Percentiles rank a stretch among this genome's conserved stretches.
phyloP scores from a whole-genome alignment of 2,888 invertebrate species.

The Augiades crinisus region DNA sequence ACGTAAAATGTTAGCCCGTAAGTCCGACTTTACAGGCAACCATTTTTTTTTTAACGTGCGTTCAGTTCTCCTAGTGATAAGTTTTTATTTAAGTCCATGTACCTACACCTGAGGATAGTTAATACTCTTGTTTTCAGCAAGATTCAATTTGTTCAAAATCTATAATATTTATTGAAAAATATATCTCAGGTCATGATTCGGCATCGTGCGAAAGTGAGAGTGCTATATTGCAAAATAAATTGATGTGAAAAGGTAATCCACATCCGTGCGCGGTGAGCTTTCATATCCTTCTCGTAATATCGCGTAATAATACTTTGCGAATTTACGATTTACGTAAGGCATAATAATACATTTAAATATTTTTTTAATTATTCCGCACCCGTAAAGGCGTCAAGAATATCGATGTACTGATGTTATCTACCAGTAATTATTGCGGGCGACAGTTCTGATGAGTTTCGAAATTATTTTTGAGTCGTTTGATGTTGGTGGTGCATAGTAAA shows the following conservation, averaged over 20 bases:
- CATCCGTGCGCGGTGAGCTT: conserved; percentile 13
- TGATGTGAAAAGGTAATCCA: conserved; percentile 9
- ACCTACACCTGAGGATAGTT: no score
- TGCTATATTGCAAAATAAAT: conserved; percentile 12
- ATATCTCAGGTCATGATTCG: conserved; percentile 1
- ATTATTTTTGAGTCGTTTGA: background rate
- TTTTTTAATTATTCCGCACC: background rate
- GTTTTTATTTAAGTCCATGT: no score
- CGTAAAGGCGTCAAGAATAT: background rate
- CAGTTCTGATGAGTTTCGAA: background rate
- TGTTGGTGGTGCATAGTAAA: background rate
- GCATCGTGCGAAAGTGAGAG: conserved; percentile 11
- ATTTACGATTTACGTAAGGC: background rate
- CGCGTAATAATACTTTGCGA: background rate
- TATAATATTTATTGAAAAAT: conserved; percentile 14
- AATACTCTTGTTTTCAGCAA: no score
- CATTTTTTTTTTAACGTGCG: no score
- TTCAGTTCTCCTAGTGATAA: no score
- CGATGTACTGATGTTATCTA: no score
- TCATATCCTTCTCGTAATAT: conserved; percentile 17
- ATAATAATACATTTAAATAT: background rate
- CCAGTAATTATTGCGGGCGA: background rate
- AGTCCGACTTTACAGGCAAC: no score
- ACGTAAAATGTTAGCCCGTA: no score
- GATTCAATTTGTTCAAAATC: no score